Conservation (phyloP, 2,888 invertebrate species). For the Amblyjoppa proteus region DNA sequence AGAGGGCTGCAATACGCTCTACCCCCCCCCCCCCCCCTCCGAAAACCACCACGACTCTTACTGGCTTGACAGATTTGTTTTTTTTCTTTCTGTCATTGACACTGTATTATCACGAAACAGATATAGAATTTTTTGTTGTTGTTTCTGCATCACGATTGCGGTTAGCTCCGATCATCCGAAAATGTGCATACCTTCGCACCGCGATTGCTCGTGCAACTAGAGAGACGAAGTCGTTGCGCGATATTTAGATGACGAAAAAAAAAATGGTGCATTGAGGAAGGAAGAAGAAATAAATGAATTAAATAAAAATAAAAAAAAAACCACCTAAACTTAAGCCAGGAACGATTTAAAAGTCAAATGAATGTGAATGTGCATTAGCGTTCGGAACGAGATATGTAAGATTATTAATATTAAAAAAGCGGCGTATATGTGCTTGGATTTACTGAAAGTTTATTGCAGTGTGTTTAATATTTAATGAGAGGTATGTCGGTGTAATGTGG, state of each 20-base stretch:
- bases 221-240: constrained; percentile 25
- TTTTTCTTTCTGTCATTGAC: constrained; percentile 65
- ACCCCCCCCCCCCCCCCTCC: constrained; percentile 3
- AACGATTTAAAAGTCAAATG: constrained; percentile 69
- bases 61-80: constrained; percentile 68
- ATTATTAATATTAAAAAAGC: constrained; percentile 67
- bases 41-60: constrained; percentile 51
- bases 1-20: constrained; percentile 11
- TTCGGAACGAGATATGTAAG: constrained; percentile 67
- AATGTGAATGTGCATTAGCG: constrained; percentile 73
- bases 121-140: constrained; percentile 64
- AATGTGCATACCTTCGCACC: constrained; percentile 51
- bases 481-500: constrained; percentile 68
- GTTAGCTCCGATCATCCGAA: constrained; percentile 75
- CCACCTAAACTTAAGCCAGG: constrained; percentile 64
- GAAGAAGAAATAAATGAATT: constrained; percentile 19
- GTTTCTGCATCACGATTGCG: constrained; percentile 68
- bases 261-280: constrained; percentile 45
- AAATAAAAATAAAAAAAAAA: constrained; percentile 45
- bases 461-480: constrained; percentile 77
- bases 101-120: constrained; percentile 68
- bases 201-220: constrained; percentile 15
- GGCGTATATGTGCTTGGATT: constrained; percentile 80
- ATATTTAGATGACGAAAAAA: constrained; percentile 6
- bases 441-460: constrained; percentile 80